Base-by-base conservation (phyloP, 2,797 vertebrate species). In the Pangasius krempfi region DNA sequence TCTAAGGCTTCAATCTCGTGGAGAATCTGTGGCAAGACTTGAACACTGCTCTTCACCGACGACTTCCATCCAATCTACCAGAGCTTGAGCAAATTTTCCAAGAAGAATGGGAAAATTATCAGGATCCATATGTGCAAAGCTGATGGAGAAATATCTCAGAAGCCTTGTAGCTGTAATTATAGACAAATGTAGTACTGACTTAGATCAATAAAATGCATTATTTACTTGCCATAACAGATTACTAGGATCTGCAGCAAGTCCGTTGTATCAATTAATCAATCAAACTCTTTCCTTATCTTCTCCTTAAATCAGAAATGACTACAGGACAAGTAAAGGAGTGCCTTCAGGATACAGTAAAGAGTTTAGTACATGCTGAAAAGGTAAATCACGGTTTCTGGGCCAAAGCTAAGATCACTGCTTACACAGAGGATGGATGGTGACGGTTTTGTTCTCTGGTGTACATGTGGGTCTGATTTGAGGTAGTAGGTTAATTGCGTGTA, bases 401-500 rank as follows among this genome's bases (percentile, higher is more conserved):
- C 88, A 87, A 16, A 33, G 81, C 60, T 89, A 83, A 76, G 76
- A 44, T 40, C 60, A 68, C 13, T 60, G 25, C 16, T 37, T 86
- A 47, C 56, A 52, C 33, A 44, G 40, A 76, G 58, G 58, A 72
- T 47, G 64, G 40, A 60, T 84, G 16, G 27, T 16, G 62, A 47
- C 0, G 60, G 79, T 75, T 30, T 30, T 73, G 50, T 27, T 64
- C 85, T 87, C 87, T 56, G 6, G 76, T 44, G 84, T 66, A 86
- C 58, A 27, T 37, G 30, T 13, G 40, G 58, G 47, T 89, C 88
- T 88, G 83, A 79, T 89, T 91, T 86, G 72, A 89, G 76, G 88
- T 87, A 89, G 85, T 92, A 90, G 91, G 91, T 91, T 92, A 92
- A 92, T 92, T 91, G 89, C 20, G 5, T 76, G 60, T 47, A 10